Percentiles rank a stretch among this genome's conserved stretches.
These are phyloP conservation scores for Cynopterus brachyotis DNA, from an alignment of 2,113 vertebrate genomes.

Conservation along the genomic window DNA sequence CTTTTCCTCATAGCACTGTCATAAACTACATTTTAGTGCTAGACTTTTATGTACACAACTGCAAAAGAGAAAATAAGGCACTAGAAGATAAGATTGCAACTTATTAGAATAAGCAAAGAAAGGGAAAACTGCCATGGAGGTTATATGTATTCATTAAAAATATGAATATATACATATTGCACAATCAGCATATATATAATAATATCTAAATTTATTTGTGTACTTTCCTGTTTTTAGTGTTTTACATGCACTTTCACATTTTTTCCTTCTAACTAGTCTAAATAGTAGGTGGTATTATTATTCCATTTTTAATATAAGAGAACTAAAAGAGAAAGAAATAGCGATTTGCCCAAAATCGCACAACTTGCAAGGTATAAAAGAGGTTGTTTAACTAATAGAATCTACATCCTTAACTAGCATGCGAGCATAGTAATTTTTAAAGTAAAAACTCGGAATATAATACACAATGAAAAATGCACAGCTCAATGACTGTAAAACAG, in stretches of 20 bases:
- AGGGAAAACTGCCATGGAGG: background rate
- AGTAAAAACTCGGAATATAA: background rate
- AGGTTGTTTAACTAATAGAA: background rate
- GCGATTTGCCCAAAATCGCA: background rate
- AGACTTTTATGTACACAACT: conserved; percentile 55
- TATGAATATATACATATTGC: background rate
- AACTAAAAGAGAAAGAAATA: background rate
- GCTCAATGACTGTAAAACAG: background rate
- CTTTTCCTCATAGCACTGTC: conserved; percentile 23
- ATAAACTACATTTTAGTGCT: conserved; percentile 64
- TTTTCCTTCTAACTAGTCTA: background rate
- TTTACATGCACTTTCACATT: background rate
- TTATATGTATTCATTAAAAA: background rate
- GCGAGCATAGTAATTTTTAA: background rate
- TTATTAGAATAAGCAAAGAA: conserved; percentile 34
- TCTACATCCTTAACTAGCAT: background rate
- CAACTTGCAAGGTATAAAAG: background rate
- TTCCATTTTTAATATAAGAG: background rate
- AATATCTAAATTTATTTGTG: background rate
- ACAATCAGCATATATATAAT: background rate
- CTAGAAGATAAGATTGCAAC: conserved; percentile 32
- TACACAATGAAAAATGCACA: background rate
- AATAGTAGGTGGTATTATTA: background rate
- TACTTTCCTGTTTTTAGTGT: background rate
- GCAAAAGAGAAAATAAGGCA: background rate